These are phyloP conservation scores for Orussus abietinus DNA, from an alignment of 1,140 invertebrate species.

Conservation along the genomic window DNA sequence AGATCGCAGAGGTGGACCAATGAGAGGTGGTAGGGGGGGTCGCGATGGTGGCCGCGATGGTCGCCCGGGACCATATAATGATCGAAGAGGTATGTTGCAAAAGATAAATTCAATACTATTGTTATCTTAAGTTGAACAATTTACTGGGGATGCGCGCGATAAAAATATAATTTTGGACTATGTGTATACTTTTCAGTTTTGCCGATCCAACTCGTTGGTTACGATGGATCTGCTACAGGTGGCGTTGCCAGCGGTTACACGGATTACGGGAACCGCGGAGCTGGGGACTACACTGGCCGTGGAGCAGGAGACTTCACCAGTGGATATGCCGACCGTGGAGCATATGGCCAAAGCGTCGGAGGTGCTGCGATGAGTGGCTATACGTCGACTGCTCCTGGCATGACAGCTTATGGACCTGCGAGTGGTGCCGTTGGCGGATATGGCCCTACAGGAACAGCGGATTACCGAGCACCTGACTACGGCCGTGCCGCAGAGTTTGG, in stretches of 20 bases:
- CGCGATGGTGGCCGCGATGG: constrained; percentile 50
- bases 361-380: constrained; percentile 45
- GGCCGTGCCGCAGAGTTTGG: constrained; percentile 44
- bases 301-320: constrained; percentile 38
- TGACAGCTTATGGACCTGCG: constrained; percentile 45
- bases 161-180: constrained; percentile 2
- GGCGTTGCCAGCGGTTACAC: constrained; percentile 44
- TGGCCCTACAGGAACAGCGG: constrained; percentile 41
- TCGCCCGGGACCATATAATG: constrained; percentile 52
- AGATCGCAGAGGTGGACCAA: constrained; percentile 43
- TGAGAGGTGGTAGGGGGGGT: constrained; percentile 48
- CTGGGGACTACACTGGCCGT: constrained; percentile 43
- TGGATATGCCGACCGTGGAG: constrained; percentile 44
- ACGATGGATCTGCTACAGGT: constrained; percentile 44
- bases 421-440: constrained; percentile 43
- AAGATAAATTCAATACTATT: constrained; percentile 3
- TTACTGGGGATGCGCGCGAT: no score
- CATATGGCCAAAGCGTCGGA: constrained; percentile 45
- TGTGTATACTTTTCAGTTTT: constrained; percentile 39
- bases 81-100: constrained; percentile 47
- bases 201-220: constrained; percentile 43
- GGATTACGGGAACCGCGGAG: constrained; percentile 46
- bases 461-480: constrained; percentile 45
- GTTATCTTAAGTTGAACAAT: constrained; percentile 11
- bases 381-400: constrained; percentile 40